These are phyloP conservation scores for Apodemus agrarius DNA, from an alignment of 2,797 vertebrate species.

Conservation along the genomic window DNA sequence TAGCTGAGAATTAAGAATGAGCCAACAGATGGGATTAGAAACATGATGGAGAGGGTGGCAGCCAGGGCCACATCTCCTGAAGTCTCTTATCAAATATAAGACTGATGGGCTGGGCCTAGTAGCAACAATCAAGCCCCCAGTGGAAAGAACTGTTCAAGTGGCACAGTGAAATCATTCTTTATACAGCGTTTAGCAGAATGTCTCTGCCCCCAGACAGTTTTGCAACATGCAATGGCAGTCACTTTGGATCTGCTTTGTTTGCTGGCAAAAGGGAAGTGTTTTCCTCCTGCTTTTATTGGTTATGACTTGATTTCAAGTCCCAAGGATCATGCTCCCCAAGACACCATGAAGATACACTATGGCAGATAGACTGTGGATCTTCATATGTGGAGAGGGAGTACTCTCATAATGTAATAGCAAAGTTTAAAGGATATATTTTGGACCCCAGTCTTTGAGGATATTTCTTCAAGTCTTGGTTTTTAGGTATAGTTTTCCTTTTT, in stretches of 20 bases:
- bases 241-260: conserved; percentile 12
- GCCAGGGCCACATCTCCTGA: not conserved
- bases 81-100: conserved; percentile 45
- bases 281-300: conserved; percentile 6
- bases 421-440: conserved; percentile 11
- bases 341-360: conserved; percentile 14
- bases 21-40: conserved; percentile 56
- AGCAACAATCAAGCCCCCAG: conserved; percentile 30
- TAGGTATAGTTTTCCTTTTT: not conserved
- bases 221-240: conserved; percentile 2
- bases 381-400: not conserved
- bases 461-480: conserved; percentile 16
- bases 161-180: conserved; percentile 52
- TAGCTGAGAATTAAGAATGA: conserved; percentile 59
- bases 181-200: conserved; percentile 45
- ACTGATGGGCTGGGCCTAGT: conserved; percentile 44
- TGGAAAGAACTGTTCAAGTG: conserved; percentile 52
- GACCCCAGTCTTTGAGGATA: not conserved
- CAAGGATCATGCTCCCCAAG: not conserved
- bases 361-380: not conserved
- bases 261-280: not conserved
- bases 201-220: conserved; percentile 15
- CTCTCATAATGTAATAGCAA: not conserved
- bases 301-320: conserved; percentile 4
- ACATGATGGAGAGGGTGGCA: conserved; percentile 24